Evolutionary conservation across 1,140 invertebrate species (phyloP), one percentile per base, ranked within the genome.

Genomic region (Bathynomus jamesi): DNA sequence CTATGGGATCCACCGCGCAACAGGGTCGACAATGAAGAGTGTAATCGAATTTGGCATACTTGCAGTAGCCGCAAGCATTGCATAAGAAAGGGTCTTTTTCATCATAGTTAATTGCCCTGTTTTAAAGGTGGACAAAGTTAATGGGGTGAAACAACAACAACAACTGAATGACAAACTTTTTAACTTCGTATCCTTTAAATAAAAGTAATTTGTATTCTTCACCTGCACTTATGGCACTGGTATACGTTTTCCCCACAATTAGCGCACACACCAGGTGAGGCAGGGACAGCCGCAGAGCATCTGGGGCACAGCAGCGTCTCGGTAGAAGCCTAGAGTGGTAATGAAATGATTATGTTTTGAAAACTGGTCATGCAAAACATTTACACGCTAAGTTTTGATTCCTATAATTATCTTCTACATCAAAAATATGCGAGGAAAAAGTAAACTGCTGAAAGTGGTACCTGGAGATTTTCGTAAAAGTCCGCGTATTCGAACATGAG

Each of bases 181-280:
- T n/a, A n/a, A n/a, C n/a, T n/a, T n/a, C n/a, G n/a, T n/a, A n/a
- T n/a, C n/a, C n/a, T n/a, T n/a, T n/a, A n/a, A n/a, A n/a, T n/a
- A n/a, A n/a, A n/a, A n/a, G n/a, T n/a, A n/a, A n/a, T n/a, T n/a
- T n/a, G n/a, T n/a, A n/a, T n/a, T n/a, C n/a, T 80, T 79, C 79
- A 89, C 88, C 94, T 89, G 84, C 95, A 98, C 83, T 98, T 98
- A 82, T 97, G 93, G 81, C 96, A 98, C 79, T 99, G 96, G 82
- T 95, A 99, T 0, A 98, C 96, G 82, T 99, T 99, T 82, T 99
- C 96, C 2, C 96, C 96, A 81, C 96, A 99, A 81, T 98, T 98
- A 0, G 90, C 90, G 81, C 96, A 99, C 0, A 99, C 95, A 0
- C 96, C 96, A 0, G 96, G 96, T 84, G 96, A 96, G 0, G 96